A percentile compares a stretch with the other conserved stretches of the same genome.
Conservation (phyloP, 2,888 invertebrate species). For the Sarcophaga subvicina region DNA sequence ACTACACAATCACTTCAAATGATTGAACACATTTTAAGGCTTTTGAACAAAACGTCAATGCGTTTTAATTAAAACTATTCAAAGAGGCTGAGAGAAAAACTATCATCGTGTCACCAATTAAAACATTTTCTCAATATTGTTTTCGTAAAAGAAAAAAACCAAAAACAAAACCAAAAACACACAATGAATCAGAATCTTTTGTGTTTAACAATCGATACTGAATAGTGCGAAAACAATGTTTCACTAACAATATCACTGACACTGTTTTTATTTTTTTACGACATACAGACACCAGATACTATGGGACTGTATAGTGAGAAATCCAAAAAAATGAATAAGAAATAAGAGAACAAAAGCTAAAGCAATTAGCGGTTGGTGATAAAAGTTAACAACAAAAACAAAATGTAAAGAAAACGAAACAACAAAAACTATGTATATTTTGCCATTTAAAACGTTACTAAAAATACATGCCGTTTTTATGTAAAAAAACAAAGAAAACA, state of each 20-base stretch:
- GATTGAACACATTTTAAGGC: too few species aligned
- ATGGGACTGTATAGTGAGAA: too few species aligned
- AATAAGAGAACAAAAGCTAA: conserved; percentile 41
- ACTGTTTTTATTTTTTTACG: conserved; percentile 36
- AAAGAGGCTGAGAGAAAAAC: not conserved
- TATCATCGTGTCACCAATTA: not conserved
- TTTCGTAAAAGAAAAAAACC: not conserved
- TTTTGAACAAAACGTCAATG: too few species aligned
- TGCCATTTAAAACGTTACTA: conserved; percentile 45
- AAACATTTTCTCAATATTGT: not conserved
- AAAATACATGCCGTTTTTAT: not conserved
- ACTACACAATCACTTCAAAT: too few species aligned
- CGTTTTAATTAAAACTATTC: too few species aligned
- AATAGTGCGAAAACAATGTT: conserved; percentile 42
- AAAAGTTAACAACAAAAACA: conserved; percentile 32
- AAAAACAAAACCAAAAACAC: conserved; percentile 3
- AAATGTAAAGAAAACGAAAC: conserved; percentile 5
- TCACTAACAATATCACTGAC: conserved; percentile 61
- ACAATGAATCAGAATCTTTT: not conserved
- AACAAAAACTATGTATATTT: not conserved
- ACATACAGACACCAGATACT: too few species aligned
- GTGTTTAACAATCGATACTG: conserved; percentile 17
- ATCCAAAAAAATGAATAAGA: not conserved
- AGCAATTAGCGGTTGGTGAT: conserved; percentile 63
- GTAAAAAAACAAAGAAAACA: conserved; percentile 35